Percentiles rank a stretch among this genome's conserved stretches.
Evolutionary conservation across 2,113 vertebrate genomes (phyloP).

Genomic region (Micromys minutus): DNA sequence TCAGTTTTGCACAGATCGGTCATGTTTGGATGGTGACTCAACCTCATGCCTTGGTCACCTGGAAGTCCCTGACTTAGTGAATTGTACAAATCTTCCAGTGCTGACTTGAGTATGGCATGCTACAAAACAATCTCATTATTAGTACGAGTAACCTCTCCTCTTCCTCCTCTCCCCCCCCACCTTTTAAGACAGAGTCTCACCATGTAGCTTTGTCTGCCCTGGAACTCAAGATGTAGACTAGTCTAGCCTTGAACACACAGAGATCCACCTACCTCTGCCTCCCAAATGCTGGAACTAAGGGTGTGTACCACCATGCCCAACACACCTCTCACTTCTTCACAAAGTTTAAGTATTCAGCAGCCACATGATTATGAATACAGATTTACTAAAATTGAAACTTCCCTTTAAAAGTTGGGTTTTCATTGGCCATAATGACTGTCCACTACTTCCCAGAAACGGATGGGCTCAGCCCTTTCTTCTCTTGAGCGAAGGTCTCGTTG

Average conservation of each 20-base stretch:
- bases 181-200: not conserved
- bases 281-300: not conserved
- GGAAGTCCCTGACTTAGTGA: not conserved
- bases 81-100: not conserved
- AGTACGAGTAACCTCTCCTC: not conserved
- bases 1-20: not conserved
- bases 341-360: not conserved
- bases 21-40: rapidly evolving
- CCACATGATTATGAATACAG: not conserved
- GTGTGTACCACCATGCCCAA: not conserved
- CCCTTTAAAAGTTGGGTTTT: not conserved
- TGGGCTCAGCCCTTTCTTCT: not conserved
- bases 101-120: rapidly evolving
- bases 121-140: not conserved
- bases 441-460: not conserved
- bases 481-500: not conserved
- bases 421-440: not conserved
- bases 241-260: not conserved
- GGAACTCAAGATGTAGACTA: not conserved
- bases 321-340: not conserved
- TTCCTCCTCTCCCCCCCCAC: not conserved
- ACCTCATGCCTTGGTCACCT: rapidly evolving
- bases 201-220: not conserved
- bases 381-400: not conserved
- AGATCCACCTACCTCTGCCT: not conserved